phyloP scores from a whole-genome alignment of 2,113 vertebrate genomes.

The Melanostigma gelatinosum region DNA sequence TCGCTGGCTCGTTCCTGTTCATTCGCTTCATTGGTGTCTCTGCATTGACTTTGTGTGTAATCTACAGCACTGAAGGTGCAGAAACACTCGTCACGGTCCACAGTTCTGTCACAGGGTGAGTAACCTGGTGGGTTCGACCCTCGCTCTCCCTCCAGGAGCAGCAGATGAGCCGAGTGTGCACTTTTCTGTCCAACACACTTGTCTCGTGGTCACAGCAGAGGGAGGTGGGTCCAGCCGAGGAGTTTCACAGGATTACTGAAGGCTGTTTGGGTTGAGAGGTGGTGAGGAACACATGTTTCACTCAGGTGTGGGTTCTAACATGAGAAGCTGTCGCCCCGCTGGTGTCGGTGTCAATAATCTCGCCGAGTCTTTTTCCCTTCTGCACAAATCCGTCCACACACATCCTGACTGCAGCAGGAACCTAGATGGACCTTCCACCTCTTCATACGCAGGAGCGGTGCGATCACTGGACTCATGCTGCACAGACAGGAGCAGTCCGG shows the following conservation, averaged over 20 bases:
- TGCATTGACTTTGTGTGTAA: too few relatives aligned
- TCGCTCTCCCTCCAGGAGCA: background rate
- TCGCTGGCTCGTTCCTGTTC: too few relatives aligned
- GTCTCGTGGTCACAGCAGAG: constrained; percentile 1
- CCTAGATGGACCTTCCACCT: constrained; percentile 24
- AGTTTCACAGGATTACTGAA: constrained; percentile 53
- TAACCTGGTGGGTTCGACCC: constrained; percentile 38
- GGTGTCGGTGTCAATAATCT: constrained; percentile 72
- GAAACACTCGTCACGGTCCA: too few relatives aligned
- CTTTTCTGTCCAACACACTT: constrained; percentile 45
- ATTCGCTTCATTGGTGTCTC: too few relatives aligned
- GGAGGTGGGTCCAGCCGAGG: constrained; percentile 10
- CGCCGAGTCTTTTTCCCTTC: constrained; percentile 31
- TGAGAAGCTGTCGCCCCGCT: constrained; percentile 42
- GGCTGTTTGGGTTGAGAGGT: constrained; percentile 33
- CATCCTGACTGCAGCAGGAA: constrained; percentile 56
- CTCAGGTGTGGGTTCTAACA: constrained; percentile 45
- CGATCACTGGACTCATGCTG: constrained; percentile 13
- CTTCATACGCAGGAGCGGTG: constrained; percentile 21
- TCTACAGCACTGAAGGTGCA: background rate
- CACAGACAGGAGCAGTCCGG: background rate
- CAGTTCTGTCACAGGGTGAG: constrained; percentile 17
- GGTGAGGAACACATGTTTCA: constrained; percentile 20
- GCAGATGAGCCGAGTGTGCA: constrained; percentile 27
- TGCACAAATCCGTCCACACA: constrained; percentile 45